phyloP scores from a whole-genome alignment of 2,888 invertebrate genomes.

The Pseudanteris insignis region DNA sequence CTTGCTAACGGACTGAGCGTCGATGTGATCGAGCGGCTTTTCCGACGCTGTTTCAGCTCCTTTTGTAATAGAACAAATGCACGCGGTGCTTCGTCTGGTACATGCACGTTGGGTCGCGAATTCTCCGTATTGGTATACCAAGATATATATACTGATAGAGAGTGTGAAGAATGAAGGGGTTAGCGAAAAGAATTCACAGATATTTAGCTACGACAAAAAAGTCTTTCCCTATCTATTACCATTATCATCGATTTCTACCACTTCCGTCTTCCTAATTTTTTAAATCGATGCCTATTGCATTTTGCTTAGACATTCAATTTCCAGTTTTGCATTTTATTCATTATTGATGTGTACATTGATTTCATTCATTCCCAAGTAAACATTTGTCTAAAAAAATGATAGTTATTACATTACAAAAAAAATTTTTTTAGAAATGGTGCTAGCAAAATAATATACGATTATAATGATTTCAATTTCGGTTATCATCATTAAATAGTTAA shows the following conservation, averaged over 20 bases:
- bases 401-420: too few relatives aligned
- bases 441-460: too few relatives aligned
- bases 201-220: conserved; percentile 35
- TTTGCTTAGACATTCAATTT: too few relatives aligned
- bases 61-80: conserved; percentile 60
- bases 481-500: too few relatives aligned
- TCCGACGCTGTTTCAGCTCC: conserved; percentile 59
- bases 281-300: conserved; percentile 17
- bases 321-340: too few relatives aligned
- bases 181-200: conserved; percentile 43
- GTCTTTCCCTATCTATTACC: conserved; percentile 35
- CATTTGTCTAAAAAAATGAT: too few relatives aligned
- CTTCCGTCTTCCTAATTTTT: conserved; percentile 19
- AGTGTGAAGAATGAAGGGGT: conserved; percentile 55
- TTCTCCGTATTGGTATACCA: conserved; percentile 48
- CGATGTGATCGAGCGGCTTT: conserved; percentile 45
- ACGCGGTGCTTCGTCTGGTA: conserved; percentile 59
- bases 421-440: too few relatives aligned
- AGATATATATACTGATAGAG: conserved; percentile 51
- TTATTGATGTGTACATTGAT: too few relatives aligned
- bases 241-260: conserved; percentile 26
- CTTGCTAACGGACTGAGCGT: conserved; percentile 53
- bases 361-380: too few relatives aligned
- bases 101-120: conserved; percentile 56
- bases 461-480: too few relatives aligned